A percentile compares a stretch with the other conserved stretches of the same genome.
phyloP scores from a whole-genome alignment of 2,888 invertebrate genomes.

The Lasius fuliginosus region DNA sequence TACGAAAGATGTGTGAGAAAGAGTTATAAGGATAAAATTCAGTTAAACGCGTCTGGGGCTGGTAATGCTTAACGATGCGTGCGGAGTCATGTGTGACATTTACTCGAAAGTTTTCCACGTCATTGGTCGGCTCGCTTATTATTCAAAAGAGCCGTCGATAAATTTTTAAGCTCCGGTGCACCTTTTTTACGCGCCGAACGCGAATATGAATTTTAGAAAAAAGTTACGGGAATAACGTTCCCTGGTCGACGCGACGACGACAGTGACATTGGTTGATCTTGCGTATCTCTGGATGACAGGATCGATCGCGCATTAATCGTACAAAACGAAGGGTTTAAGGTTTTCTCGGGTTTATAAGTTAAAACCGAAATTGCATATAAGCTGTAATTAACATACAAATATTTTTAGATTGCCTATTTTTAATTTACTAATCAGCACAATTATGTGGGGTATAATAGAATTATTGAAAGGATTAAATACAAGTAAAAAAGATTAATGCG shows the following conservation, averaged over 20 bases:
- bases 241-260: conserved; percentile 20
- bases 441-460: not conserved
- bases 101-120: conserved; percentile 82
- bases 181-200: conserved; percentile 54
- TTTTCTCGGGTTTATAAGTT: not conserved
- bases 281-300: conserved; percentile 7
- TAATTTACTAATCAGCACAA: not conserved
- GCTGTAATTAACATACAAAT: not conserved
- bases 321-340: not conserved
- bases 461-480: not conserved
- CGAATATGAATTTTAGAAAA: conserved; percentile 65
- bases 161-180: conserved; percentile 76
- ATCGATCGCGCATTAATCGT: conserved; percentile 33
- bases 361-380: not conserved
- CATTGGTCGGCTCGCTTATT: conserved; percentile 81
- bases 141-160: conserved; percentile 80
- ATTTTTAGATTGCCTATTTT: not conserved
- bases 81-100: conserved; percentile 75
- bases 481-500: conserved; percentile 14
- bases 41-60: conserved; percentile 36
- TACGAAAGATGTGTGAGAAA: not conserved
- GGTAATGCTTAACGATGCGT: conserved; percentile 78
- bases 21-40: conserved; percentile 42
- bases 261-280: conserved; percentile 16
- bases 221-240: conserved; percentile 32